Evolutionary conservation across 2,113 vertebrate genomes (phyloP), one percentile per base, ranked within the genome.

Genomic region (Lophotis ruficrista): DNA sequence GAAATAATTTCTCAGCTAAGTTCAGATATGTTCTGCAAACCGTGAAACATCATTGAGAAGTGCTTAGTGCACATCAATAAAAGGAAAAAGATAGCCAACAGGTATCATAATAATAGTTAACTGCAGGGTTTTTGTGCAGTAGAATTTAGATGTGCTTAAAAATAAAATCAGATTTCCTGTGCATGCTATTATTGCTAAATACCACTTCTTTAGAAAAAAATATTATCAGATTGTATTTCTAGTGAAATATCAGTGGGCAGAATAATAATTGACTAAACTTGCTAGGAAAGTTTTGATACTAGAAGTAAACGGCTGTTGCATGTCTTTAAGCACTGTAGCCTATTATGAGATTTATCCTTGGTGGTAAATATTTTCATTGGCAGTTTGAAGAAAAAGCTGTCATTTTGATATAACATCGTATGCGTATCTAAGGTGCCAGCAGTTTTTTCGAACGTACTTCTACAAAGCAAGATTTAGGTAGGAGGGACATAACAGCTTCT

Each of bases 1-100:
- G 89, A 97, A 97, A 96, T 95, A 30, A 97, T 96, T 97, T 97
- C 87, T 97, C 89, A 97, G 75, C 73, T 97, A 95, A 94, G 38
- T 97, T 96, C 95, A 95, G 87, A 94, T 96, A 91, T 92, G 60
- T 93, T 98, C 96, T 96, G 51, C 89, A 98, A 97, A 93, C 94
- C 90, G 94, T 96, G 96, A 97, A 97, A 96, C 70, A 94, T 88
- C 60, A 57, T 22, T 89, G 93, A 81, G 76, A 97, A 95, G 83
- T 96, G 64, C 69, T 95, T 88, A 57, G 51, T 71, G 79, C 50
- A 86, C 71, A 94, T 91, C 83, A 94, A 62, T 96, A 96, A 93
- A 89, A 65, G n/a, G 58, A 57, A 82, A 94, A 90, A 96, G 92
- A 66, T 48, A 90, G 66, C 70, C 60, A 93, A 70, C 71, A 65